These are phyloP conservation scores for Ischnura elegans DNA, from an alignment of 2,888 invertebrate genomes.

Conservation along the genomic window DNA sequence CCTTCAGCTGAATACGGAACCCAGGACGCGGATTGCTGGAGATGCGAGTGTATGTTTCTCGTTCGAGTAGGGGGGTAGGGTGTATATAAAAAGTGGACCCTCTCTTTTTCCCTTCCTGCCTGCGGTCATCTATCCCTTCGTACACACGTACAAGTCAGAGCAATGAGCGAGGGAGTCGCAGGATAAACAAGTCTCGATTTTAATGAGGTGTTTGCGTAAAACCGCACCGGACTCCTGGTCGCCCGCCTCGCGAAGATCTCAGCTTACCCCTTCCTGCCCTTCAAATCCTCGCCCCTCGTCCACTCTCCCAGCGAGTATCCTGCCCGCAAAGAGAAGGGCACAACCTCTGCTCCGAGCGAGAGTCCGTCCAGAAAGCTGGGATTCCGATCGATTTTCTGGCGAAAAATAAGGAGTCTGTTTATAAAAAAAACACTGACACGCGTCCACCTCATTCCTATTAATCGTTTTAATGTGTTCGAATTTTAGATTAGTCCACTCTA, in stretches of 20 bases:
- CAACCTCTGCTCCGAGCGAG: neutral
- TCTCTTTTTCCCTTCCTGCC: neutral
- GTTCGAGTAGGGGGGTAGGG: too few species aligned
- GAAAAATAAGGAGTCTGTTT: too few species aligned
- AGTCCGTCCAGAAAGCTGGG: neutral
- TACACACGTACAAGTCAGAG: neutral
- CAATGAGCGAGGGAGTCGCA: neutral
- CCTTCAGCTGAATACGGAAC: too few species aligned
- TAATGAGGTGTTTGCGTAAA: constrained; percentile 60
- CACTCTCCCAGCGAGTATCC: too few species aligned
- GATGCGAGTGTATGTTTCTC: neutral
- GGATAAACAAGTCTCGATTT: constrained; percentile 43
- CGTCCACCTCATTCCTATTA: too few species aligned
- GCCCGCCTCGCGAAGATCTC: neutral
- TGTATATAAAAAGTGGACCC: too few species aligned
- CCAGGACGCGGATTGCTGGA: neutral
- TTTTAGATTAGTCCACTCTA: too few species aligned
- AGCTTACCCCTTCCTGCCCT: neutral
- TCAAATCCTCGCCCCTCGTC: too few species aligned
- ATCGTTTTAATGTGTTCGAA: too few species aligned
- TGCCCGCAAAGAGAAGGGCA: neutral
- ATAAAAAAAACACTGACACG: too few species aligned
- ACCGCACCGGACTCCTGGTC: constrained; percentile 30
- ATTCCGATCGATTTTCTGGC: neutral
- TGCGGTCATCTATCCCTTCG: neutral